Evolutionary conservation across 2,797 vertebrate species (phyloP).

Genomic region (Sebastes diploproa): DNA sequence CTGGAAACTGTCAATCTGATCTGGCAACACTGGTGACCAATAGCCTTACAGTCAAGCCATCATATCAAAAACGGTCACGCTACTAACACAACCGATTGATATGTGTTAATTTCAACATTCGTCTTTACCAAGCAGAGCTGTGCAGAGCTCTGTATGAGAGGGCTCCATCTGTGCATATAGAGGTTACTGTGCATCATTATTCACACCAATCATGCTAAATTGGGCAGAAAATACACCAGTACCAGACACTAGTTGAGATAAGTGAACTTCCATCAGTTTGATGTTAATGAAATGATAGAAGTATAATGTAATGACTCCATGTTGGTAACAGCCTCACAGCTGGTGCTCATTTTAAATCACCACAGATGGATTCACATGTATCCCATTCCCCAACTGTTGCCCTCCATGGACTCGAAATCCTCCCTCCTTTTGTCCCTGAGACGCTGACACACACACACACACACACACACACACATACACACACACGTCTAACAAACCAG

Average conservation of each 20-base stretch:
- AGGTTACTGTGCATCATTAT: constrained; percentile 38
- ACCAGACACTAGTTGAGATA: constrained; percentile 36
- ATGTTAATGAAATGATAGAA: constrained; percentile 35
- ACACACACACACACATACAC: background rate
- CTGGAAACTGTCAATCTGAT: too few species aligned
- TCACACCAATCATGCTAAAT: constrained; percentile 54
- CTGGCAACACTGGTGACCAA: background rate
- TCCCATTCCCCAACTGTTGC: constrained; percentile 64
- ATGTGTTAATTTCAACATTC: background rate
- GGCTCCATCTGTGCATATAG: constrained; percentile 47
- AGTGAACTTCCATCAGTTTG: constrained; percentile 45
- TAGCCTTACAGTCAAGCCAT: background rate
- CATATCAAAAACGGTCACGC: background rate
- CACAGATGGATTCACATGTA: constrained; percentile 59
- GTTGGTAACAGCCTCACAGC: constrained; percentile 57
- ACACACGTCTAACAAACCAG: constrained; percentile 14
- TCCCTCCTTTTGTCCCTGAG: constrained; percentile 5
- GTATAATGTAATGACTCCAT: constrained; percentile 47
- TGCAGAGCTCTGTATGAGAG: background rate
- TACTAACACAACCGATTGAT: background rate
- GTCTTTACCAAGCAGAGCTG: background rate
- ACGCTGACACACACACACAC: background rate
- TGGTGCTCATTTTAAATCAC: constrained; percentile 46
- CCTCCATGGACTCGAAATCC: constrained; percentile 17
- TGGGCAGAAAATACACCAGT: constrained; percentile 49